These are phyloP conservation scores for Nipponia nippon DNA, from an alignment of 2,113 vertebrate genomes.

Conservation along the genomic window DNA sequence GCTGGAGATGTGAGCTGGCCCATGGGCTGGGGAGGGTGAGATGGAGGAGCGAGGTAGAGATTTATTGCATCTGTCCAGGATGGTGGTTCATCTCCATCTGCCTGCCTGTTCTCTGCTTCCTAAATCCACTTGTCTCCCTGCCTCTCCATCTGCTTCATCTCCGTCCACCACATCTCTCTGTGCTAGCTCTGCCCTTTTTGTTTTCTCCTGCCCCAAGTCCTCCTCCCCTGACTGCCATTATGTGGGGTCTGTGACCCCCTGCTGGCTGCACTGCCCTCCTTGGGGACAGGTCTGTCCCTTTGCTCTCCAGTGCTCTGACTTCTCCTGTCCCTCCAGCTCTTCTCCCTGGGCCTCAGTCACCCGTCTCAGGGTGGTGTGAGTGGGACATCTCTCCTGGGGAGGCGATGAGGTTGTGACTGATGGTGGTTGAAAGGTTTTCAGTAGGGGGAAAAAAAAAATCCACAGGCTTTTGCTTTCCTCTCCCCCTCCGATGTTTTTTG, in stretches of 20 bases:
- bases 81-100: neutral
- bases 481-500: neutral
- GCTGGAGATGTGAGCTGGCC: neutral
- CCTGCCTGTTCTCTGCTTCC: neutral
- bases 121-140: neutral
- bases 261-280: neutral
- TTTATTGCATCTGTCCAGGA: neutral
- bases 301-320: neutral
- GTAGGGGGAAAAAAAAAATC: neutral
- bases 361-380: neutral
- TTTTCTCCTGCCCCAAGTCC: neutral
- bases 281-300: neutral
- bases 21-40: neutral
- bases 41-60: neutral
- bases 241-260: neutral
- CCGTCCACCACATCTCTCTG: fast-evolving
- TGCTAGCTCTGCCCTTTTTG: neutral
- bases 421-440: neutral
- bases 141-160: neutral
- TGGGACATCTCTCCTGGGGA: neutral
- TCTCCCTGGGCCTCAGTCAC: neutral
- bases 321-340: neutral
- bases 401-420: neutral
- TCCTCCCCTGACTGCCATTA: fast-evolving
- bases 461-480: neutral